A percentile compares a stretch with the other conserved stretches of the same genome.
phyloP scores from a whole-genome alignment of 1,140 invertebrate species.

The Uloborus diversus region DNA sequence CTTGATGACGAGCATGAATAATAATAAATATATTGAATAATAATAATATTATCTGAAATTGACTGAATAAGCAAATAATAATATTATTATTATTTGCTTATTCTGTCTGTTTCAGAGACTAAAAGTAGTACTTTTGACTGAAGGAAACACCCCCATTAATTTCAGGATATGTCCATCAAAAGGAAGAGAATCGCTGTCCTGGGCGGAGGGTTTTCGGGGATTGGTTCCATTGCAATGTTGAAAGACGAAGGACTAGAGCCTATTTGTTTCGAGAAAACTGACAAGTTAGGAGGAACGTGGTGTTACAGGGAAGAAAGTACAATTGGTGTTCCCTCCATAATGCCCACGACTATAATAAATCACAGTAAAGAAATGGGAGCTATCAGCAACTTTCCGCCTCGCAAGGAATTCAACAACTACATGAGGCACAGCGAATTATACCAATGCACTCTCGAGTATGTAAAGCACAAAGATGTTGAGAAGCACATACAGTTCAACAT shows the following conservation, averaged over 20 bases:
- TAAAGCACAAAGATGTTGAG: slow-evolving; percentile 53
- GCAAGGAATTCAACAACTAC: slow-evolving; percentile 63
- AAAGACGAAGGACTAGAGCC: slow-evolving; percentile 60
- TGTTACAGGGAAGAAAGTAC: slow-evolving; percentile 65
- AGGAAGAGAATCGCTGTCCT: neutral
- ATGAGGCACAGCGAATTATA: slow-evolving; percentile 57
- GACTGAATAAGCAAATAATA: no score
- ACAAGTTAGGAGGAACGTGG: slow-evolving; percentile 69
- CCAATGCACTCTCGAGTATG: slow-evolving; percentile 62
- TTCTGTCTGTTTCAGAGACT: no score
- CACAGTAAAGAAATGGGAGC: slow-evolving; percentile 69
- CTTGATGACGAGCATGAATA: no score
- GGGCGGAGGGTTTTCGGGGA: neutral
- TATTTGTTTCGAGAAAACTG: slow-evolving; percentile 66
- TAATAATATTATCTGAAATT: no score
- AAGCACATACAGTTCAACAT: slow-evolving; percentile 24
- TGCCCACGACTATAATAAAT: slow-evolving; percentile 63
- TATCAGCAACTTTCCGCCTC: slow-evolving; percentile 65
- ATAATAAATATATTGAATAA: no score
- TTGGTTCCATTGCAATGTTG: neutral
- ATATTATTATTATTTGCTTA: no score
- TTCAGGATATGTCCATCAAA: no score
- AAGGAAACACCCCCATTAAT: no score
- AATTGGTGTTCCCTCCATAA: slow-evolving; percentile 59
- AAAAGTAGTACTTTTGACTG: no score